Evolutionary conservation across 2,797 vertebrate genomes (phyloP), one percentile per base, ranked within the genome.

Genomic region (Anabas testudineus): DNA sequence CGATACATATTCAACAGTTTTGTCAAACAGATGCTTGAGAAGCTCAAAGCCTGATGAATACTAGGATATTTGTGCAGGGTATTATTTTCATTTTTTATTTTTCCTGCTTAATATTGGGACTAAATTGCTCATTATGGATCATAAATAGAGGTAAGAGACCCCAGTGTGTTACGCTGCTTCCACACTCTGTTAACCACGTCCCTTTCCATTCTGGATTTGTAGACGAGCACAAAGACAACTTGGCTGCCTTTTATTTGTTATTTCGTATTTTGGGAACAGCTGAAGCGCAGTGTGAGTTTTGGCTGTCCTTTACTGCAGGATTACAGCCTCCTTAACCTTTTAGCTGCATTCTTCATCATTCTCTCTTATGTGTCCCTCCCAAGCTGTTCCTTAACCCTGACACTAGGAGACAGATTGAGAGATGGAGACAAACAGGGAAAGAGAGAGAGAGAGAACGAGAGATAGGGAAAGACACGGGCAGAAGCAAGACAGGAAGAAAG

Each of bases 271-370:
- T 74, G 67, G 73, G 81, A 87, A 80, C 89, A 90, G 87, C 91
- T 91, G 89, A 88, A 82, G 76, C 83, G 32, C 90, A 87, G 90
- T 90, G 85, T 90, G 90, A 89, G 74, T 91, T 91, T 93, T 91
- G 91, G 89, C 88, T 88, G 90, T 94, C 89, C 91, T 93, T 92
- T 91, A 81, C 83, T 57, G 73, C 61, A 71, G 87, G 86, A 92
- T 91, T 93, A 90, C 85, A 82, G 84, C 88, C 86, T 90, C 91
- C 90, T 93, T 91, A 92, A 92, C 90, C 91, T 93, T 91, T 92
- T 83, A 88, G 88, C 88, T 87, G 80, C 85, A 87, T 92, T 93
- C 91, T 90, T 90, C 88, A 89, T 91, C 89, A 89, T 89, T 90
- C 87, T 88, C 88, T 92, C 90, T 88, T 83, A 91, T 87, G 81